Evolutionary conservation across 2,113 vertebrate genomes (phyloP).

Genomic region (Nothobranchius furzeri): DNA sequence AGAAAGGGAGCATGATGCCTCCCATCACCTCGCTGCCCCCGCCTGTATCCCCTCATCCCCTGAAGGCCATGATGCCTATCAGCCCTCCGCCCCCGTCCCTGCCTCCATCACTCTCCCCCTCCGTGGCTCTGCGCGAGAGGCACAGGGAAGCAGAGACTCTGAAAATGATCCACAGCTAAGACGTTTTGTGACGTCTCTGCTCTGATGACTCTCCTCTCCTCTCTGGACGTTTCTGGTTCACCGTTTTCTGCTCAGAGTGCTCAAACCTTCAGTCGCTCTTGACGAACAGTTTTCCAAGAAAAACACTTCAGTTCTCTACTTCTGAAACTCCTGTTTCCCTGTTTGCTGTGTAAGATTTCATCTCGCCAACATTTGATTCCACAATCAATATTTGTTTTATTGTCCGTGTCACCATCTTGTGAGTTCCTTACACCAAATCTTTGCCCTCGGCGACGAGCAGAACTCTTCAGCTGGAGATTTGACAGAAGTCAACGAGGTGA

Average conservation of each 20-base stretch:
- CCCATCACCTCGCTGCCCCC: slow-evolving; percentile 73
- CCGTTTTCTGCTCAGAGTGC: slow-evolving; percentile 20
- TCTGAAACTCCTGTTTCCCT: slow-evolving; percentile 43
- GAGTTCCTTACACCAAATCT: slow-evolving; percentile 31
- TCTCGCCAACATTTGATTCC: slow-evolving; percentile 31
- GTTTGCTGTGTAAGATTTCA: slow-evolving; percentile 39
- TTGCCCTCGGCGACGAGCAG: slow-evolving; percentile 22
- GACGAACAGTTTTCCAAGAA: slow-evolving; percentile 27
- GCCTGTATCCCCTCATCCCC: slow-evolving; percentile 73
- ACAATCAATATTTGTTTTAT: slow-evolving; percentile 4
- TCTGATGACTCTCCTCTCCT: slow-evolving; percentile 68
- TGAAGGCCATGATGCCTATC: slow-evolving; percentile 77
- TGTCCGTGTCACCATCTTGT: slow-evolving; percentile 35
- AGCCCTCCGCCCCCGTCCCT: slow-evolving; percentile 71
- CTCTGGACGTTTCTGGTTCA: slow-evolving; percentile 43
- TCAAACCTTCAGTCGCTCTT: slow-evolving; percentile 20
- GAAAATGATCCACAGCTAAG: slow-evolving; percentile 81
- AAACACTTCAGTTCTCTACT: slow-evolving; percentile 32
- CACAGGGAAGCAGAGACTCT: slow-evolving; percentile 82
- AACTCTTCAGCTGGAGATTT: slow-evolving; percentile 36
- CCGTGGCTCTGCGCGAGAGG: slow-evolving; percentile 72
- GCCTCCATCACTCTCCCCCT: slow-evolving; percentile 68
- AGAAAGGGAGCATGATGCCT: slow-evolving; percentile 65
- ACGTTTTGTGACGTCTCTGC: slow-evolving; percentile 53
- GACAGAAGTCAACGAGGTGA: slow-evolving; percentile 48